phyloP scores from a whole-genome alignment of 1,140 invertebrate species.

The Polyergus mexicanus region DNA sequence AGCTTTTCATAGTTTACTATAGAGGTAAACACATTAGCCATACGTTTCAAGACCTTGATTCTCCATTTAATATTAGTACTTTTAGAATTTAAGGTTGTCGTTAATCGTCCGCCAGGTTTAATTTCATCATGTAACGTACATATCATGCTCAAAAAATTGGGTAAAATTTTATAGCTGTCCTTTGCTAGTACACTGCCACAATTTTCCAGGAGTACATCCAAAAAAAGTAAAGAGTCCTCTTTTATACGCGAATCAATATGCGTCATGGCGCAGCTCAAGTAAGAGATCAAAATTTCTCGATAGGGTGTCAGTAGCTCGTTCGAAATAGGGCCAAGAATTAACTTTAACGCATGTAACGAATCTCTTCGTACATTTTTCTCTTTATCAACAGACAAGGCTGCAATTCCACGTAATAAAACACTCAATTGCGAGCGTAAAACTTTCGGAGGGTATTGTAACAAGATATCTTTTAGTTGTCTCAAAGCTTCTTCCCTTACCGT shows the following conservation, averaged over 20 bases:
- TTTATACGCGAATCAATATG: slow-evolving; percentile 93
- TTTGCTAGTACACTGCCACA: slow-evolving; percentile 88
- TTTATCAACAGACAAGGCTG: slow-evolving; percentile 90
- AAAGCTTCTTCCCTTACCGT: slow-evolving; percentile 90
- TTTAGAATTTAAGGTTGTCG: slow-evolving; percentile 89
- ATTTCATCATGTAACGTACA: slow-evolving; percentile 89
- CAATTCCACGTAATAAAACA: slow-evolving; percentile 90
- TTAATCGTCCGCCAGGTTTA: slow-evolving; percentile 88
- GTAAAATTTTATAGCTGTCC: slow-evolving; percentile 90
- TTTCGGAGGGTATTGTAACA: slow-evolving; percentile 87
- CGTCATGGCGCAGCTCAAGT: slow-evolving; percentile 94
- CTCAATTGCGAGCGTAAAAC: slow-evolving; percentile 88
- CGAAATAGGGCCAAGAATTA: slow-evolving; percentile 88
- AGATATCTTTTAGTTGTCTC: slow-evolving; percentile 90
- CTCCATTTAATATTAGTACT: slow-evolving; percentile 91
- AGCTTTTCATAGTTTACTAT: slow-evolving; percentile 78
- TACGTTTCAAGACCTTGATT: slow-evolving; percentile 90
- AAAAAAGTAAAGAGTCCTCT: slow-evolving; percentile 92
- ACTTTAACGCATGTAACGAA: slow-evolving; percentile 89
- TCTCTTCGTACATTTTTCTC: slow-evolving; percentile 90
- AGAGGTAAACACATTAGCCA: slow-evolving; percentile 88
- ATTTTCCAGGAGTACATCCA: slow-evolving; percentile 90
- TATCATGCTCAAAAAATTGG: slow-evolving; percentile 93
- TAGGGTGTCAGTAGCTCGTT: slow-evolving; percentile 88
- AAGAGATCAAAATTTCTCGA: slow-evolving; percentile 91